These are phyloP conservation scores for Aurelia coerulea DNA, from an alignment of 30 jellyfish, hydroid and myxozoan species.

Conservation along the genomic window DNA sequence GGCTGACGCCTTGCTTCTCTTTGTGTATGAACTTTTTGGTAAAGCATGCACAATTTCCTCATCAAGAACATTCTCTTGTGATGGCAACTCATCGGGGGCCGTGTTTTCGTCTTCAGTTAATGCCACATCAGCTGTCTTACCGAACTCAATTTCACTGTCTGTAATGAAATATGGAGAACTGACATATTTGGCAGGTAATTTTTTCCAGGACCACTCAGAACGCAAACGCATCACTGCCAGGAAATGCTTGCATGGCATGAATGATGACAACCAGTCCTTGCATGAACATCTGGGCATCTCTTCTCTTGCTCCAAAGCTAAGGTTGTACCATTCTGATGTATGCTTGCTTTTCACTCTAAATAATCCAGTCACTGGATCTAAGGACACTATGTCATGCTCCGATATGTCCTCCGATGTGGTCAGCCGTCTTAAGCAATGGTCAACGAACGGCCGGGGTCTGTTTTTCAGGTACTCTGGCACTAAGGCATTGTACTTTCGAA, in stretches of 20 bases:
- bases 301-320: conserved; percentile 6
- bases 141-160: background rate
- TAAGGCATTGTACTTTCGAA: conserved; percentile 15
- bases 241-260: background rate
- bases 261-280: conserved; percentile 9
- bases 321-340: conserved; percentile 13
- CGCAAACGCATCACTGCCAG: too few species aligned
- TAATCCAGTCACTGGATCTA: conserved; percentile 11
- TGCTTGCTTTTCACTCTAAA: conserved; percentile 2
- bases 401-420: background rate
- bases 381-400: background rate
- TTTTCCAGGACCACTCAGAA: background rate
- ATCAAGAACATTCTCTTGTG: too few species aligned
- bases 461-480: background rate
- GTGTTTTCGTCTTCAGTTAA: too few species aligned
- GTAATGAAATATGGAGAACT: background rate
- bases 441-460: background rate
- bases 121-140: too few species aligned
- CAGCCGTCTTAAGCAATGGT: conserved; percentile 1
- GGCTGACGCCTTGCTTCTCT: background rate
- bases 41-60: background rate
- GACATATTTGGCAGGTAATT: background rate
- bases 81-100: too few species aligned
- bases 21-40: background rate
- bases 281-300: conserved; percentile 17